Evolutionary conservation across 2,797 vertebrate genomes (phyloP).

Genomic region (Lagodon rhomboides): DNA sequence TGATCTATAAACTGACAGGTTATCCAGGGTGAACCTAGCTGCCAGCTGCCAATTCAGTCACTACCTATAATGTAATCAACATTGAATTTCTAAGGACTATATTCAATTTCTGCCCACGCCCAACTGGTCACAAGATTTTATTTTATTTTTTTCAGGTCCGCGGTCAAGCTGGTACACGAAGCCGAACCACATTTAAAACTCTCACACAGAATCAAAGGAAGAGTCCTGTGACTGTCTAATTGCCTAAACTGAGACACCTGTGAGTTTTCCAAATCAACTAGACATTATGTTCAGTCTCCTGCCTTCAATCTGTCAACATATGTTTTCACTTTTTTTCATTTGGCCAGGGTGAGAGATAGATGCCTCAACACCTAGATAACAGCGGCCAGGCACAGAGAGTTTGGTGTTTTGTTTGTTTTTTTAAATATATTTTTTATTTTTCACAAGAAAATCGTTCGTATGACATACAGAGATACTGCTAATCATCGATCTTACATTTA

Average conservation of each 20-base stretch:
- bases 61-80: slow-evolving; percentile 23
- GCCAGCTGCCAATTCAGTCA: slow-evolving; percentile 6
- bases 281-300: not conserved
- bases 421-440: too few species aligned
- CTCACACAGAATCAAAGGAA: slow-evolving; percentile 7
- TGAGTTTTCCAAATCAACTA: not conserved
- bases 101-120: slow-evolving; percentile 21
- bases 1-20: not conserved
- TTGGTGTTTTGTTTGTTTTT: too few species aligned
- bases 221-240: slow-evolving; percentile 8
- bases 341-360: not conserved
- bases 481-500: too few species aligned
- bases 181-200: not conserved
- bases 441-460: too few species aligned
- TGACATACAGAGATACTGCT: too few species aligned
- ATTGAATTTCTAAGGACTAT: not conserved
- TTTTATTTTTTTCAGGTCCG: not conserved
- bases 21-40: not conserved
- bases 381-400: not conserved
- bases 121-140: slow-evolving; percentile 24
- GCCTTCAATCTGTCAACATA: not conserved
- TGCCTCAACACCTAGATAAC: not conserved
- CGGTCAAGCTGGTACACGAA: not conserved
- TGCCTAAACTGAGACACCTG: not conserved
- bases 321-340: not conserved